Evolutionary conservation across 2,113 vertebrate species (phyloP), one percentile per base, ranked within the genome.

Genomic region (rabbit (Oryctolagus cuniculus)): DNA sequence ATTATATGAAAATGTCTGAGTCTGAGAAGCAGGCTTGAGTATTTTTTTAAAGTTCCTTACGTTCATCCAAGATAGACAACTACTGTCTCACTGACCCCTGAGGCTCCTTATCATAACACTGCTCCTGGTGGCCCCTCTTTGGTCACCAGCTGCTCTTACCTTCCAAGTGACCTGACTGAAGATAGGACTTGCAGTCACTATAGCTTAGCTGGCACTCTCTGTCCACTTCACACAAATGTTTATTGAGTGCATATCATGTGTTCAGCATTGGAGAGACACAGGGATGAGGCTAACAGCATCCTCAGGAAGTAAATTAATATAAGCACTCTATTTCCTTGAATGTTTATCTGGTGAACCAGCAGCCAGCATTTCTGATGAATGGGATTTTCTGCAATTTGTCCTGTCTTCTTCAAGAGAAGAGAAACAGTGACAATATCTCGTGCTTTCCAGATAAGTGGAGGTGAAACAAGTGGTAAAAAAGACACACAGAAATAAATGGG

Each of bases 321-420:
- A 90, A 21, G 15, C 10, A 44, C 55, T 93, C 4, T 10, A 66
- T 90, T 79, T 97, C 67, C 34, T 78, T 55, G 51, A 74, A 38
- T 94, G 51, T 94, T 94, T 91, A 85, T 81, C 90, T 93, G 70
- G 67, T 73, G 61, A 85, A 34, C 19, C 31, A 95, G 49, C 74
- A 88, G 64, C 51, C 81, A 89, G 69, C 74, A 82, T 94, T 94
- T 88, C 87, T 95, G 93, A 83, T 67, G 64, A 95, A 70, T 95
- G 81, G 55, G 83, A 58, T 89, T 97, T 97, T 93, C 95, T 90
- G 58, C 72, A 61, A 51, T 94, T 78, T 90, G 11, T 93, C 49
- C 55, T 86, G 29, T 79, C 55, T 94, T 67, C 2, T 86, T 72
- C 10, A 2, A 63, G 84, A 49, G 64, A 95, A 91, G 77, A 95